Evolutionary conservation across 1,140 invertebrate genomes (phyloP).

Genomic region (Ptiloglossa arizonensis): DNA sequence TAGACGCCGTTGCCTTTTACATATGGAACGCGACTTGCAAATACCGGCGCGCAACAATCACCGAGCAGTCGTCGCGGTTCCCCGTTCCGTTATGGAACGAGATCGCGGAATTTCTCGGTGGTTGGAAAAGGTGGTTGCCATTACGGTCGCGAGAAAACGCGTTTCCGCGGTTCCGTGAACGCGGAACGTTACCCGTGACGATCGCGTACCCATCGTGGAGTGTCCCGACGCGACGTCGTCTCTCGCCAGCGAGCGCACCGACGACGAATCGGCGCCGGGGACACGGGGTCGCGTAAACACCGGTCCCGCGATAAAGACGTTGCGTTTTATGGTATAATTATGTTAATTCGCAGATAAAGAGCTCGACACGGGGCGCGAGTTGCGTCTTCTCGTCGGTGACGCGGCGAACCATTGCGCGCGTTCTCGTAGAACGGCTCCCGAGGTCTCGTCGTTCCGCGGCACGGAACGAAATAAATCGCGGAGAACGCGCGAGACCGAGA

Average conservation of each 20-base stretch:
- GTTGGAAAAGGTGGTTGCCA: slow-evolving; percentile 26
- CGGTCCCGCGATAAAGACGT: slow-evolving; percentile 65
- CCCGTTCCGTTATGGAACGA: too few relatives aligned
- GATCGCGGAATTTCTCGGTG: neutral
- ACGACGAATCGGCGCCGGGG: neutral
- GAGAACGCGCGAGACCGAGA: neutral
- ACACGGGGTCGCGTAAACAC: slow-evolving; percentile 65
- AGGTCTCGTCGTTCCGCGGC: too few relatives aligned
- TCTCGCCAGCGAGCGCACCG: slow-evolving; percentile 1
- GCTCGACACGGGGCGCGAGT: slow-evolving; percentile 39
- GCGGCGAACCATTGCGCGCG: too few relatives aligned
- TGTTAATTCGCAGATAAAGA: slow-evolving; percentile 74
- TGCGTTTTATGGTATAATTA: slow-evolving; percentile 71
- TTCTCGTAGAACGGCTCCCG: too few relatives aligned
- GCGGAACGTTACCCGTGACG: too few relatives aligned
- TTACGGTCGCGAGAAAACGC: neutral
- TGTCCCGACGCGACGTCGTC: too few relatives aligned
- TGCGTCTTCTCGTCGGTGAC: too few relatives aligned
- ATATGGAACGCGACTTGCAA: slow-evolving; percentile 66
- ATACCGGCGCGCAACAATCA: slow-evolving; percentile 54
- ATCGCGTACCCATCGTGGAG: too few relatives aligned
- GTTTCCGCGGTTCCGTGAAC: neutral
- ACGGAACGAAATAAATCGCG: slow-evolving; percentile 19
- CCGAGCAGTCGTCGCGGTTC: neutral
- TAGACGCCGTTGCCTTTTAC: slow-evolving; percentile 60